Base-by-base conservation (phyloP, 37 sponge, comb jelly and placozoan genomes). In the Chondrilla cf. caribensis region DNA sequence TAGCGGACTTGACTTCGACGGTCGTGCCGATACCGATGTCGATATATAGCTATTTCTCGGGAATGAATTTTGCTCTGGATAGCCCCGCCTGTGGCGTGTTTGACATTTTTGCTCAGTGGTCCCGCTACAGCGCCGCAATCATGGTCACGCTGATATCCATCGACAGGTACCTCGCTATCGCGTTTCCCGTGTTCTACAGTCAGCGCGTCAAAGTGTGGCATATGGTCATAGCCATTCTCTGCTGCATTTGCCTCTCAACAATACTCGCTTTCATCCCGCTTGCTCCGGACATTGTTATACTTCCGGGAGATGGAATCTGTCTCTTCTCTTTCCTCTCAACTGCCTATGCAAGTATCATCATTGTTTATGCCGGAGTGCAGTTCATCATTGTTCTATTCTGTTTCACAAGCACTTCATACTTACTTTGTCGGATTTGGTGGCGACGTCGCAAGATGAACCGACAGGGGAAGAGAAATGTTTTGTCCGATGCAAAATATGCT, bases 131-230 rank as follows among this genome's bases (percentile, higher is more conserved):
- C 2, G 87, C 95, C 3, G 85, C 83, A 6, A 42, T 88, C 11
- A 67, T 89, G 3, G 89, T 89, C 37, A 88, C 89, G 9, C 58
- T 94, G 26, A 84, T 94, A 4, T 86, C 91, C 17, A 14, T 91
- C 41, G 95, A 94, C 58, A 51, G 95, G 31, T 94, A 89, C 83
- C 82, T 91, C 37, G 89, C 95, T 18, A 82, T 94, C 29, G 86
- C 81, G 2, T 65, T 44, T 0, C 95, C 95, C 14, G 83, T 91
- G 58, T 42, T 86, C 43, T 94, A 94, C 51, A 82, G 89, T 31
- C 82, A 70, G n/a, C 55, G 84, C 21, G 82, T 76, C 47, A 81
- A 79, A 5, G 81, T 81, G 0, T 28, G 33, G 31, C 33, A 57
- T 5, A 57, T 84, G 24, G 54, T 79, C 0, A 18, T 82, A n/a